phyloP scores from a whole-genome alignment of 2,113 vertebrate species.

The Zosterops pallidus region DNA sequence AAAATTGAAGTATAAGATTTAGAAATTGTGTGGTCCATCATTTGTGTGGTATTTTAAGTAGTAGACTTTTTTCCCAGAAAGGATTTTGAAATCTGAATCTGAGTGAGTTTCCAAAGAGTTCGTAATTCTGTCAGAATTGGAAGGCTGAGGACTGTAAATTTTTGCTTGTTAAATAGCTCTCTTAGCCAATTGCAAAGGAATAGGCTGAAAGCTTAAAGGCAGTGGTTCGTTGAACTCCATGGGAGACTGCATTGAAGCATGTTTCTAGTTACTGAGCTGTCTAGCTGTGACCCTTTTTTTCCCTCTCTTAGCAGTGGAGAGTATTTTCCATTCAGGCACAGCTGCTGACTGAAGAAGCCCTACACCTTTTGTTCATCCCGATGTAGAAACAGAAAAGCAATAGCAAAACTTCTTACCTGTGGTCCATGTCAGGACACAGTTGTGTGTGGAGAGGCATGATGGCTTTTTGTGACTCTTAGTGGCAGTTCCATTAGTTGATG shows the following conservation, averaged over 20 bases:
- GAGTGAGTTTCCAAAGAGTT: not conserved
- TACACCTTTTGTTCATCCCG: not conserved
- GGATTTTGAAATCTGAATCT: constrained; percentile 16
- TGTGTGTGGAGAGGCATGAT: not conserved
- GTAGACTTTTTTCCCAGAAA: constrained; percentile 16
- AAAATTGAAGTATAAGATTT: not conserved
- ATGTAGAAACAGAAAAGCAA: not conserved
- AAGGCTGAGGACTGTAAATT: not conserved
- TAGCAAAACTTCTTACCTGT: not conserved
- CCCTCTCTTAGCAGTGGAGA: not conserved
- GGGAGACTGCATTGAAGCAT: not conserved
- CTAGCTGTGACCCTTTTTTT: not conserved
- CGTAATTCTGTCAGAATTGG: not conserved
- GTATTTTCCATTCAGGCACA: not conserved
- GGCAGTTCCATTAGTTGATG: not conserved
- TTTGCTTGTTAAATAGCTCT: not conserved
- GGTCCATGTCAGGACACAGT: not conserved
- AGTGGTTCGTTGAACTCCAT: not conserved
- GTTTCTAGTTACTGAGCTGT: not conserved
- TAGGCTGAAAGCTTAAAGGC: not conserved
- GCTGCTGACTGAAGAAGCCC: not conserved
- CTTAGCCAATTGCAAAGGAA: not conserved
- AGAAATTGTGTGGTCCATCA: not conserved
- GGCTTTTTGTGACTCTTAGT: not conserved
- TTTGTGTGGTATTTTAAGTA: constrained; percentile 13